phyloP scores from a whole-genome alignment of 2,888 invertebrate genomes.

The Dioctria linearis region DNA sequence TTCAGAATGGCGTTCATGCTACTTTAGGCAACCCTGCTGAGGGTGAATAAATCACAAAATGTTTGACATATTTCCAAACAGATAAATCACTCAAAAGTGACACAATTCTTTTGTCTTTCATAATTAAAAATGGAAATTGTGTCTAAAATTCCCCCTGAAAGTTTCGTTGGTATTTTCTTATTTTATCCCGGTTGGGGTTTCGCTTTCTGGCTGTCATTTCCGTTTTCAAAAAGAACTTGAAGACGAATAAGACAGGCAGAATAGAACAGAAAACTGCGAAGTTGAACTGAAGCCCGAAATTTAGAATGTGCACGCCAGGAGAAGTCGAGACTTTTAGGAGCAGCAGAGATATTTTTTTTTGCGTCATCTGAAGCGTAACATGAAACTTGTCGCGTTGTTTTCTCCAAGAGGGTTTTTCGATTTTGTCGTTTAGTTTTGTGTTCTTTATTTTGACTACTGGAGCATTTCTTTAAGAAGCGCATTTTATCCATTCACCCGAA shows the following conservation, averaged over 20 bases:
- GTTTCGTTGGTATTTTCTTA: conserved; percentile 26
- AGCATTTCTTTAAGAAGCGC: conserved; percentile 37
- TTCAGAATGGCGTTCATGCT: not conserved
- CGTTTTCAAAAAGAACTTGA: conserved; percentile 63
- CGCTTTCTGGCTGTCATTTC: conserved; percentile 65
- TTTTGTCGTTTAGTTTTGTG: conserved; percentile 8
- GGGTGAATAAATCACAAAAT: conserved; percentile 62
- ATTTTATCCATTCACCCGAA: conserved; percentile 50
- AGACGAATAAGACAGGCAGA: conserved; percentile 59
- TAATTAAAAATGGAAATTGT: conserved; percentile 66
- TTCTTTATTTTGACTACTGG: not conserved
- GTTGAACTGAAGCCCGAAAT: conserved; percentile 26
- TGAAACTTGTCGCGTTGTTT: conserved; percentile 56
- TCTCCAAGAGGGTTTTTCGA: conserved; percentile 36
- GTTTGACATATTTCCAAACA: conserved; percentile 70
- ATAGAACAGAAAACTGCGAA: conserved; percentile 48
- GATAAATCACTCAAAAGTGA: conserved; percentile 70
- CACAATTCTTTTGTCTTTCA: conserved; percentile 69
- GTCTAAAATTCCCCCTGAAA: conserved; percentile 44
- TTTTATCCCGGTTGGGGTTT: conserved; percentile 41
- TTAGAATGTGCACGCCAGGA: conserved; percentile 33
- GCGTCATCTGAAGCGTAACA: conserved; percentile 58
- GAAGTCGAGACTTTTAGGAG: conserved; percentile 1
- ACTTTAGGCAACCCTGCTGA: not conserved
- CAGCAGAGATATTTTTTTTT: conserved; percentile 52